Evolutionary conservation across 2,113 vertebrate genomes (phyloP), one percentile per base, ranked within the genome.

Genomic region (Labrus mixtus): DNA sequence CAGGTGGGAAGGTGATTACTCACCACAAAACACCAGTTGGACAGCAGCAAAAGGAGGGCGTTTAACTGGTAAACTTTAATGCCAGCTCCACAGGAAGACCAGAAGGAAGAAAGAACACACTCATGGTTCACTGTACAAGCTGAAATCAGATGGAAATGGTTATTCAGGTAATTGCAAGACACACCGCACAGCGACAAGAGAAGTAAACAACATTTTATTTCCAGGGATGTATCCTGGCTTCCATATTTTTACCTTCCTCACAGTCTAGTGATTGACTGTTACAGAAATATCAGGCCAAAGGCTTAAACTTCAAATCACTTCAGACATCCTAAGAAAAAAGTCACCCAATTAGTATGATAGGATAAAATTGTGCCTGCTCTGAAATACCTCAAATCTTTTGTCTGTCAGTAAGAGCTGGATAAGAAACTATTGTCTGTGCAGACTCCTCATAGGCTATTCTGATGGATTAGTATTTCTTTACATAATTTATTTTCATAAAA

Each of bases 1-100:
- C 90, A 93, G 88, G 90, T 93, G 90, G 87, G 85, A 82, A 87
- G 86, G 87, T 86, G 90, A 93, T 93, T 93, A 93, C 83, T 90
- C 91, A 89, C 87, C 87, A 84, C 80, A 87, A 90, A 94, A 89
- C 83, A 82, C 82, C 23, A 74, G 90, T 71, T 82, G 85, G 87
- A 78, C 90, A 88, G 87, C 65, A 79, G 71, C 85, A 83, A 92
- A 91, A 85, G 66, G 81, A 89, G 83, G 78, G 33, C 84, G 33
- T 93, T 94, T 93, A 93, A 86, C 88, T 78, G 84, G 83, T 90
- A 88, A 93, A 91, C 90, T 85, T 87, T 76, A 89, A 89, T 71
- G 78, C 57, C 46, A 68, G 82, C 84, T 81, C 76, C 89, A 87
- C 89, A 68, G 82, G 76, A 76, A 69, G 73, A 79, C 37, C 54